Conservation (phyloP, 2,888 invertebrate genomes). For the Acleris laterana region DNA sequence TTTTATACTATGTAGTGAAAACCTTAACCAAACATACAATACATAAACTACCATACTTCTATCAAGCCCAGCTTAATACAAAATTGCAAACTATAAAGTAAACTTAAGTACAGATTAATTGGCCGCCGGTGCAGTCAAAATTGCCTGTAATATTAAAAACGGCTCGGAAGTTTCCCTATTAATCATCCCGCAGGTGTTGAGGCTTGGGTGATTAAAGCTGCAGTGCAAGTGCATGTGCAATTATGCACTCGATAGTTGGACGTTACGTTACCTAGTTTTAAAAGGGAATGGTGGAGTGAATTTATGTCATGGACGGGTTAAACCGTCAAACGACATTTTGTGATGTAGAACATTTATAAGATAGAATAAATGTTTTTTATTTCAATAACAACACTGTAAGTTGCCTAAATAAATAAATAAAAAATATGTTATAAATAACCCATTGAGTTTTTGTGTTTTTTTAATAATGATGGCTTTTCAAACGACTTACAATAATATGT, state of each 20-base stretch:
- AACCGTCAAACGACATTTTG: too few species aligned
- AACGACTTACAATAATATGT: too few species aligned
- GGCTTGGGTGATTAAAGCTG: conserved; percentile 19
- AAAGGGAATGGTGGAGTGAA: background rate
- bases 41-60: background rate
- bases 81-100: conserved; percentile 4
- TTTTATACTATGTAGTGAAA: too few species aligned
- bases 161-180: conserved; percentile 22
- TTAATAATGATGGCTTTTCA: too few species aligned
- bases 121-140: conserved; percentile 14
- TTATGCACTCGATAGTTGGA: background rate
- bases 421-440: too few species aligned
- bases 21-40: background rate
- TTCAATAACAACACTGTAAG: too few species aligned
- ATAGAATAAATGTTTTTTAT: too few species aligned
- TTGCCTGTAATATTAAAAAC: conserved; percentile 37
- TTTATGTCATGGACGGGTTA: too few species aligned
- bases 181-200: conserved; percentile 30
- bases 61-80: background rate
- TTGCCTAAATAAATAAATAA: too few species aligned
- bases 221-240: background rate
- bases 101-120: conserved; percentile 19
- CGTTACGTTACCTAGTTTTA: background rate
- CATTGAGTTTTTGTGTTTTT: too few species aligned
- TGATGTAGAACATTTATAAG: too few species aligned